Evolutionary conservation across 2,888 invertebrate genomes (phyloP), one percentile per base, ranked within the genome.

Genomic region (Busseola fusca): DNA sequence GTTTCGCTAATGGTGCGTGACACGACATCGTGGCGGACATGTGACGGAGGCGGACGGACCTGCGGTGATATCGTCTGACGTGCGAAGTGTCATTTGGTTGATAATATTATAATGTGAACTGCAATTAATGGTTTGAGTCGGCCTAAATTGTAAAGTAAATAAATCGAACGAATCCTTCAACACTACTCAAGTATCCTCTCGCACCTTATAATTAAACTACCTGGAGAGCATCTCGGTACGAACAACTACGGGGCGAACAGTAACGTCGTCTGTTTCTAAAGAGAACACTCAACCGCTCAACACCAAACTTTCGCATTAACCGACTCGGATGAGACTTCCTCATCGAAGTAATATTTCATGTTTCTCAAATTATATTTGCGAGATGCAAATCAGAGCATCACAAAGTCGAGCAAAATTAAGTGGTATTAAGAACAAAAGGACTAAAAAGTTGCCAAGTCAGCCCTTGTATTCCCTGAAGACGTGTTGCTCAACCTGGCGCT

Each of bases 341-440:
- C 71, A 66, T 64, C 74, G 65, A 85, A 86, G 83, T 86, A 85
- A 80, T 84, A 78, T 84, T 83, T 76, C 76, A 76, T 84, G 83
- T 86, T 86, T 74, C 76, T 58, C 62, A 74, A 85, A 81, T 84
- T 84, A 84, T 80, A 86, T 84, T 86, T 75, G 71, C 50, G 72
- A 79, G 72, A 79, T 86, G 80, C 77, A 79, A 82, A 85, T 81
- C 77, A 76, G 73, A 78, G 77, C 76, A 81, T 82, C 82, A 78
- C 76, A 59, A 84, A 85, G 82, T 78, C 81, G 81, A 54, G 74
- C 27, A 77, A 84, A 84, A 83, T 85, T 83, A 87, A 88, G 86
- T 86, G 86, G 80, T 84, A 86, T 88, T 86, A 87, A 84, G 79
- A 84, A 86, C 82, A 85, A 84, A 87, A 84, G 84, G 54, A 82